Evolutionary conservation across 2,888 invertebrate species (phyloP).

Genomic region (Morpho helenor): DNA sequence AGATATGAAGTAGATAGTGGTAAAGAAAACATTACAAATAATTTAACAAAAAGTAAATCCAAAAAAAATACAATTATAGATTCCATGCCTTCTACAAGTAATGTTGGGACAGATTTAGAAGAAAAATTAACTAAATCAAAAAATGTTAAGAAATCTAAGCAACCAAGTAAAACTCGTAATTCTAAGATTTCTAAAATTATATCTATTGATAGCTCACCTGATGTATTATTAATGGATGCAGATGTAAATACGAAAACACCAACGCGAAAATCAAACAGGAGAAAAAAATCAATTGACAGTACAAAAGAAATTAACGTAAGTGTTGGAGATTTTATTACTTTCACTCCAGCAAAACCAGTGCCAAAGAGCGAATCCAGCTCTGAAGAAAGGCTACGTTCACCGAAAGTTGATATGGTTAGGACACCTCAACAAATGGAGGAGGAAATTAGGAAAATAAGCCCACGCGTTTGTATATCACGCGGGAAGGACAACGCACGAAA

Average conservation of each 20-base stretch:
- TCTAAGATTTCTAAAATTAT: no score
- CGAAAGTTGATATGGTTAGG: slow-evolving; percentile 35
- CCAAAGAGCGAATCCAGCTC: slow-evolving; percentile 62
- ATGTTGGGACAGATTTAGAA: no score
- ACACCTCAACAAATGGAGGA: slow-evolving; percentile 52
- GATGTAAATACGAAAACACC: not conserved
- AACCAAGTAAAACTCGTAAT: no score
- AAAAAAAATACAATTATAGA: no score
- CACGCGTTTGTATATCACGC: slow-evolving; percentile 76
- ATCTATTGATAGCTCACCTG: no score
- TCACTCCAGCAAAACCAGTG: slow-evolving; percentile 44
- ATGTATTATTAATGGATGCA: not conserved
- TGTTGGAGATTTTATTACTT: slow-evolving; percentile 2
- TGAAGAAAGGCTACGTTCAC: slow-evolving; percentile 57
- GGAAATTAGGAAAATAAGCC: slow-evolving; percentile 55
- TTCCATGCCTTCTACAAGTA: no score
- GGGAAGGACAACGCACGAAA: slow-evolving; percentile 80
- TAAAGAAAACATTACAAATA: no score
- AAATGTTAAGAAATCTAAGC: no score
- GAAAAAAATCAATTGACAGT: slow-evolving; percentile 26
- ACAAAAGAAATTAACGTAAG: slow-evolving; percentile 9
- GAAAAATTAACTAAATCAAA: no score
- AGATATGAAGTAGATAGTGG: no score
- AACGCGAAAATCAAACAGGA: slow-evolving; percentile 22
- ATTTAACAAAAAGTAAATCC: no score